A percentile compares a stretch with the other conserved stretches of the same genome.
Conservation (phyloP, 92 coral and sea anemone genomes). For the Actinostola sp. region DNA sequence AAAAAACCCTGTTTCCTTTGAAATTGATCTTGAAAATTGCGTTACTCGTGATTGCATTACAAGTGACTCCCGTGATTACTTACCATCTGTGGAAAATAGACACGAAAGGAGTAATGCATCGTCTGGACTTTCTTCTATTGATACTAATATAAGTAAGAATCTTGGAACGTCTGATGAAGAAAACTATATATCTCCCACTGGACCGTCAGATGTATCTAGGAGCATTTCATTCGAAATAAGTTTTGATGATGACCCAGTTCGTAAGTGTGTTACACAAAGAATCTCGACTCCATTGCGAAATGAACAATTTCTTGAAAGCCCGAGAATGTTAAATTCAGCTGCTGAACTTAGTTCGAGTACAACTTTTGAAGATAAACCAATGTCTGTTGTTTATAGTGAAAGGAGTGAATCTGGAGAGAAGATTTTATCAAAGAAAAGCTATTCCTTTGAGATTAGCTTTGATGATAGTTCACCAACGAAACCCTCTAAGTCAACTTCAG, state of each 20-base stretch:
- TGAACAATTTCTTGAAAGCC: neutral
- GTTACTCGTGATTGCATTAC: slow-evolving; percentile 12
- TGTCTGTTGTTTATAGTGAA: too few relatives aligned
- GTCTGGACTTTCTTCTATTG: neutral
- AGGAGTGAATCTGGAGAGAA: too few relatives aligned
- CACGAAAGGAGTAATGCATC: neutral
- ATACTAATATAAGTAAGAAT: neutral
- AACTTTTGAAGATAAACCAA: too few relatives aligned
- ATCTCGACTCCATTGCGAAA: neutral
- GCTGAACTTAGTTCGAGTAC: too few relatives aligned
- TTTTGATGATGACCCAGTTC: slow-evolving; percentile 46
- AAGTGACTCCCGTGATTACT: neutral
- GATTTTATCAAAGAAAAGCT: neutral
- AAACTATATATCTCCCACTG: neutral
- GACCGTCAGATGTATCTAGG: slow-evolving; percentile 3
- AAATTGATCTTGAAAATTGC: slow-evolving; percentile 32
- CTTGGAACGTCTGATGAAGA: neutral
- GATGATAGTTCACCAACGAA: slow-evolving; percentile 29
- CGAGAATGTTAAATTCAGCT: too few relatives aligned
- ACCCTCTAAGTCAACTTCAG: neutral
- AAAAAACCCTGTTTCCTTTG: slow-evolving; percentile 41
- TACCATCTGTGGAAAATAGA: neutral
- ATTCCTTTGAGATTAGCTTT: slow-evolving; percentile 17
- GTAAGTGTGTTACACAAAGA: slow-evolving; percentile 20
- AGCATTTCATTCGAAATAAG: slow-evolving; percentile 42